Evolutionary conservation across 2,888 invertebrate species (phyloP).

Genomic region (Parapristionchus giblindavisi): DNA sequence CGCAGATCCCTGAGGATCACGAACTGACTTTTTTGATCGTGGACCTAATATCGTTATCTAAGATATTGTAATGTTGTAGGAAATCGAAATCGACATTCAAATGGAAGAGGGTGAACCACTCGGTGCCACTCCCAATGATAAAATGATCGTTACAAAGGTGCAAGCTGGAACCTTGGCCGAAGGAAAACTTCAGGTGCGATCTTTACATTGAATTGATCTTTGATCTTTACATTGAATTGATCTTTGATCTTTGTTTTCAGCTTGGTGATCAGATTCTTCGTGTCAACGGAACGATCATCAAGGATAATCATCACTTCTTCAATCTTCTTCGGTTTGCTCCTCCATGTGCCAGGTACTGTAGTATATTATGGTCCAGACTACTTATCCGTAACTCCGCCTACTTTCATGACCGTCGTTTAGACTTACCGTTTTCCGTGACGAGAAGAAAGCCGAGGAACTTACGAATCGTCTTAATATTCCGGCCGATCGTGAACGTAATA

Average conservation of each 20-base stretch:
- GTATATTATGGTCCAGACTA: background rate
- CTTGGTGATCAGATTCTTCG: constrained; percentile 51
- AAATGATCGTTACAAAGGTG: constrained; percentile 61
- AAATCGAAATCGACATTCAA: constrained; percentile 53
- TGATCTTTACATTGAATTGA: too few species aligned
- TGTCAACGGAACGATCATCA: constrained; percentile 46
- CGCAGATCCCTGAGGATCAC: too few species aligned
- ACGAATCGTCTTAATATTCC: constrained; percentile 46
- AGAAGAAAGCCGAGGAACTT: constrained; percentile 45
- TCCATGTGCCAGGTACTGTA: constrained; percentile 40
- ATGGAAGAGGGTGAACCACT: constrained; percentile 67
- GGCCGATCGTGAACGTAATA: constrained; percentile 47
- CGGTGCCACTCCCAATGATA: constrained; percentile 64
- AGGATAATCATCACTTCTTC: constrained; percentile 50
- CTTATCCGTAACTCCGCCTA: background rate
- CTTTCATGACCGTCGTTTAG: background rate
- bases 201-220: too few species aligned
- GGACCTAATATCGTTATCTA: too few species aligned
- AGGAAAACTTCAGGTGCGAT: constrained; percentile 61
- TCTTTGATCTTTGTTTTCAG: too few species aligned
- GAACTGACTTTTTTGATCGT: too few species aligned
- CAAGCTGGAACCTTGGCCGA: constrained; percentile 61
- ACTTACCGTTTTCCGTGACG: constrained; percentile 40
- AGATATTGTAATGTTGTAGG: too few species aligned
- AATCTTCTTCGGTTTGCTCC: constrained; percentile 49